Evolutionary conservation across 2,113 vertebrate genomes (phyloP).

Genomic region (Merops nubicus): DNA sequence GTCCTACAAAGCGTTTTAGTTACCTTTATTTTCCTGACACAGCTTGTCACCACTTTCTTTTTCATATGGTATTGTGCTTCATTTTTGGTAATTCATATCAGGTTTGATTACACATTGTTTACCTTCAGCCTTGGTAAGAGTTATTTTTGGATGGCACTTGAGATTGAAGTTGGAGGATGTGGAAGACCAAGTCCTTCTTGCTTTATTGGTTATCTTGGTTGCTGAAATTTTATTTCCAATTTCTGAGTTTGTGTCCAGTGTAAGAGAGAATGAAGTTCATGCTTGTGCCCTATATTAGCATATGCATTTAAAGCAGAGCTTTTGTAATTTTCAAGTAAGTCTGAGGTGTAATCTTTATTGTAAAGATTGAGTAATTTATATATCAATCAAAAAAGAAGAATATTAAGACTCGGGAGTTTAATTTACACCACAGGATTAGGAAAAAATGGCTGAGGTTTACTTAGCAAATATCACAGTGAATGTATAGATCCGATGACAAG

Average conservation of each 20-base stretch:
- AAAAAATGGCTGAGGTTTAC: neutral
- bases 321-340: neutral
- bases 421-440: neutral
- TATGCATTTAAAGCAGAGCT: neutral
- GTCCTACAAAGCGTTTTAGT: slow-evolving; percentile 1
- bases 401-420: neutral
- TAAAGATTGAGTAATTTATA: neutral
- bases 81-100: neutral
- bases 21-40: neutral
- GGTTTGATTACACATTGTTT: neutral
- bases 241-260: neutral
- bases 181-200: neutral
- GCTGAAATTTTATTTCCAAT: neutral
- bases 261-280: neutral
- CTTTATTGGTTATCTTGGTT: neutral
- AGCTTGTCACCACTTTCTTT: neutral
- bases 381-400: accelerated
- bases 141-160: neutral
- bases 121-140: neutral
- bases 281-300: neutral
- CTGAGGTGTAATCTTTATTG: neutral
- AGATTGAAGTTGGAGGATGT: neutral
- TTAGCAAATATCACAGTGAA: neutral
- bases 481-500: neutral
- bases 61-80: neutral